Conservation (phyloP, 2,113 vertebrate genomes). For the Picathartes gymnocephalus region DNA sequence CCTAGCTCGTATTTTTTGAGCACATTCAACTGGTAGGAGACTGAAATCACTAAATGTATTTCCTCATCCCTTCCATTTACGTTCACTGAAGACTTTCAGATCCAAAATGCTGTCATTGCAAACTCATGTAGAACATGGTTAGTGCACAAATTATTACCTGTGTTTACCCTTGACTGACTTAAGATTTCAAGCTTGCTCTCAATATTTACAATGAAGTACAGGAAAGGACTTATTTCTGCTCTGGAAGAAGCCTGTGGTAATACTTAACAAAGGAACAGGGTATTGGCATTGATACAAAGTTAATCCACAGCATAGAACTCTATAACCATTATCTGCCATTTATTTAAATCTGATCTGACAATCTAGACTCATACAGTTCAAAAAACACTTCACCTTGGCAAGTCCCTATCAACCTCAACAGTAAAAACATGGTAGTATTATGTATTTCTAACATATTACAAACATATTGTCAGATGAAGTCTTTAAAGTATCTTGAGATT, state of each 20-base stretch:
- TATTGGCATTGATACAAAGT: not conserved
- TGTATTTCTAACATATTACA: not conserved
- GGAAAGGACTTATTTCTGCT: not conserved
- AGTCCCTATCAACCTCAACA: conserved; percentile 19
- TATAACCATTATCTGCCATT: not conserved
- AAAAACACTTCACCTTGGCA: conserved; percentile 28
- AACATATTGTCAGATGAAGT: conserved; percentile 12
- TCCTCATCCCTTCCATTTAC: not conserved
- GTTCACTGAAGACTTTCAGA: not conserved
- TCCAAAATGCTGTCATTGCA: not conserved
- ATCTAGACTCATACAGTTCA: not conserved
- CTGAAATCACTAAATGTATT: not conserved
- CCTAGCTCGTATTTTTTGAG: not conserved
- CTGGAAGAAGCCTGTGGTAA: not conserved
- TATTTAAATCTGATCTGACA: conserved; percentile 50
- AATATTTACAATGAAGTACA: not conserved
- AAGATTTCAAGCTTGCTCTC: not conserved
- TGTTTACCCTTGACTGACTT: not conserved
- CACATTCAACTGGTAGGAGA: not conserved
- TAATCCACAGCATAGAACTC: conserved; percentile 6
- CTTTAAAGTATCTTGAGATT: not conserved
- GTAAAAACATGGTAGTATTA: not conserved
- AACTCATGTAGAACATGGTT: not conserved
- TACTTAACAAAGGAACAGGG: not conserved
- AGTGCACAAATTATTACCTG: not conserved